Percentiles rank a stretch among this genome's conserved stretches.
phyloP scores from a whole-genome alignment of 2,113 vertebrate species.

The Syrmaticus mikado region DNA sequence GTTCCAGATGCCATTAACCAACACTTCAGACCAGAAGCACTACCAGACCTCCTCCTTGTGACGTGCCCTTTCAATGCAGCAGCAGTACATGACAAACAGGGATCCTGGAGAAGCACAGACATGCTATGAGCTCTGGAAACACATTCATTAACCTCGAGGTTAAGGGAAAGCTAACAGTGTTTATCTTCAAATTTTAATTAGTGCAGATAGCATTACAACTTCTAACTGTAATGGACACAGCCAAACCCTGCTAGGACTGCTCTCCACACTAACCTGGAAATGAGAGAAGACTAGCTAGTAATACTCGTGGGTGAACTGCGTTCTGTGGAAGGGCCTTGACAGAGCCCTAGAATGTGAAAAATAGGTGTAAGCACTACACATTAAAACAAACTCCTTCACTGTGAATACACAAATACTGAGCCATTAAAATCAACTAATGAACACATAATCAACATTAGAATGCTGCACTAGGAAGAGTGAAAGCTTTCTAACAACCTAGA shows the following conservation, averaged over 20 bases:
- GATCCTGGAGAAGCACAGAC: background rate
- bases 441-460: background rate
- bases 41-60: background rate
- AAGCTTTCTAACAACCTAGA: background rate
- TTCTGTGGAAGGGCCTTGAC: slow-evolving; percentile 77
- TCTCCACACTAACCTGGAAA: background rate
- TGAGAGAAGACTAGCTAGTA: background rate
- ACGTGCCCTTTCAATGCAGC: background rate
- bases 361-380: background rate
- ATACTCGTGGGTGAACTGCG: slow-evolving; percentile 71
- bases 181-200: background rate
- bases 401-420: background rate
- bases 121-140: background rate
- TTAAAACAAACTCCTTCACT: background rate
- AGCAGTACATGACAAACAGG: background rate
- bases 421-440: background rate
- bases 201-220: background rate
- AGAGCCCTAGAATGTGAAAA: slow-evolving; percentile 70
- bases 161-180: background rate
- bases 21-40: fast-evolving
- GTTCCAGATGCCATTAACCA: background rate
- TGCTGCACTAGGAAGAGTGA: background rate
- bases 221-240: background rate
- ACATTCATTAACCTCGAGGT: background rate
- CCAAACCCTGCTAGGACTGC: background rate